These are phyloP conservation scores for Drosophila imparisetae DNA, from an alignment of 2,888 invertebrate species.

Conservation along the genomic window DNA sequence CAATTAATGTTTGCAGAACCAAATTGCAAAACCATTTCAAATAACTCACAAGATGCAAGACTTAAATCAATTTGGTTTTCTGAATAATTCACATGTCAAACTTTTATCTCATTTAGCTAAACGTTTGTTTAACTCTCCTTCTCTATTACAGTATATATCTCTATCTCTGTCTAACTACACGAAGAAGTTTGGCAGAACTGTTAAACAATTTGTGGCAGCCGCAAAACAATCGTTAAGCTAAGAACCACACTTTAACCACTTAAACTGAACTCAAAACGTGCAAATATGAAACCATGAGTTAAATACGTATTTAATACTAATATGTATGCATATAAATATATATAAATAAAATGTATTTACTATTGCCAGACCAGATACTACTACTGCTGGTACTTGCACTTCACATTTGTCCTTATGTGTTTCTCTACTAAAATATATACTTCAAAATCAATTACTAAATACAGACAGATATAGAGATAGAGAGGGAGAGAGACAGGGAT, in stretches of 20 bases:
- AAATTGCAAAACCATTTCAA: slow-evolving; percentile 29
- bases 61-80: slow-evolving; percentile 17
- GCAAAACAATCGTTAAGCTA: slow-evolving; percentile 51
- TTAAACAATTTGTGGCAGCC: slow-evolving; percentile 20
- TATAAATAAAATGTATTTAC: background rate
- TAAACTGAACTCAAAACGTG: slow-evolving; percentile 60
- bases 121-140: slow-evolving; percentile 10
- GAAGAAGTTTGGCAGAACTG: slow-evolving; percentile 9
- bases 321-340: background rate
- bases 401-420: slow-evolving; percentile 32
- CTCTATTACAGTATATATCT: background rate
- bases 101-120: slow-evolving; percentile 24
- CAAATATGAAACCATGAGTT: slow-evolving; percentile 69
- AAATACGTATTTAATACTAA: slow-evolving; percentile 11
- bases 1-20: slow-evolving; percentile 10
- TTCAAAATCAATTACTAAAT: slow-evolving; percentile 64
- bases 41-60: slow-evolving; percentile 25
- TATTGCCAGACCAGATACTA: background rate
- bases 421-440: slow-evolving; percentile 42
- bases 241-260: slow-evolving; percentile 52
- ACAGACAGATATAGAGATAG: slow-evolving; percentile 24
- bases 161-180: background rate
- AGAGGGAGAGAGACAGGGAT: background rate
- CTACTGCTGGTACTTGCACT: slow-evolving; percentile 17
- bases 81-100: slow-evolving; percentile 31